Evolutionary conservation across 1,140 invertebrate genomes (phyloP).

Genomic region (Zaprionus ornatus): DNA sequence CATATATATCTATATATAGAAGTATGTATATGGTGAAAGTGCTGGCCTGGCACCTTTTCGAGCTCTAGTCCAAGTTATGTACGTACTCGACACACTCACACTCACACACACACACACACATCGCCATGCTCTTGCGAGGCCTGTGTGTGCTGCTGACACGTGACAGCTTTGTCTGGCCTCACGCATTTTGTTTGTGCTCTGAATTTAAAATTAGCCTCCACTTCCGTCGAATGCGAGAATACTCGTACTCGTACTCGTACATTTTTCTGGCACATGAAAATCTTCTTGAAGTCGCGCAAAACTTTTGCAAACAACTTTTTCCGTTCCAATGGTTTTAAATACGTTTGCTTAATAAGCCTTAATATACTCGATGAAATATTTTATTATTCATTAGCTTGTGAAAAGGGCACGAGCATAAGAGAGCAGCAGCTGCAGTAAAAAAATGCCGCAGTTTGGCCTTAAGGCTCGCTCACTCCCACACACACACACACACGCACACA

Average conservation of each 20-base stretch:
- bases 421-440: slow-evolving; percentile 18
- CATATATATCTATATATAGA: neutral
- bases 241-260: slow-evolving; percentile 21
- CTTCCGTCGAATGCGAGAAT: slow-evolving; percentile 15
- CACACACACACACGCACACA: neutral
- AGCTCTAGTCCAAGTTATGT: slow-evolving; percentile 4
- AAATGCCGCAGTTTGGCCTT: slow-evolving; percentile 30
- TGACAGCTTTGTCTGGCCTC: slow-evolving; percentile 46
- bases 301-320: slow-evolving; percentile 27
- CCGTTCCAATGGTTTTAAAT: slow-evolving; percentile 33
- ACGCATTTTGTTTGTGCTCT: slow-evolving; percentile 40
- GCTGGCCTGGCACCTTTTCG: slow-evolving; percentile 6
- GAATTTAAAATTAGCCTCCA: slow-evolving; percentile 47
- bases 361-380: slow-evolving; percentile 61
- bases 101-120: neutral
- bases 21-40: slow-evolving; percentile 1
- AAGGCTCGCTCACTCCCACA: neutral
- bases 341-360: slow-evolving; percentile 29
- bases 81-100: neutral
- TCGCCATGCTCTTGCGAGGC: neutral
- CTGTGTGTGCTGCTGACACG: slow-evolving; percentile 31
- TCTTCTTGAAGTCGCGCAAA: slow-evolving; percentile 22
- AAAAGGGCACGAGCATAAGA: slow-evolving; percentile 18
- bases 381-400: slow-evolving; percentile 59
- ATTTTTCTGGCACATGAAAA: slow-evolving; percentile 27